These are phyloP conservation scores for Eupleurogrammus muticus DNA, from an alignment of 2,797 vertebrate species.

Conservation along the genomic window DNA sequence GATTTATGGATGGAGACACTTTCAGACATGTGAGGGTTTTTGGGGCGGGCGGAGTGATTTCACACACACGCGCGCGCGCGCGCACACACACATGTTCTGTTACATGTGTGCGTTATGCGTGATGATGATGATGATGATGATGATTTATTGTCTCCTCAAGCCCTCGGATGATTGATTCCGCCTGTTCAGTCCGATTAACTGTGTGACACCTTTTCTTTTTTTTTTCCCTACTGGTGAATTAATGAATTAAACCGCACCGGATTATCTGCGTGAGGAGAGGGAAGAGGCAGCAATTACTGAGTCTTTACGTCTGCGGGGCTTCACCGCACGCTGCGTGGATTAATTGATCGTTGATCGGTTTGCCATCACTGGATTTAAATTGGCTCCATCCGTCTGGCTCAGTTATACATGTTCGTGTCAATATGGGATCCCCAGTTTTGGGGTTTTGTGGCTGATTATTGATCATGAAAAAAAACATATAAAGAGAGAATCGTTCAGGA, in stretches of 20 bases:
- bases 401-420: not conserved
- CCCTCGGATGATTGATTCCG: constrained; percentile 57
- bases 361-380: not conserved
- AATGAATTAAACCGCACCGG: constrained; percentile 31
- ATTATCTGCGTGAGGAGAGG: constrained; percentile 1
- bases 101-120: constrained; percentile 12
- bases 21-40: constrained; percentile 30
- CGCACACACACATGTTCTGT: constrained; percentile 11
- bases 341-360: constrained; percentile 52
- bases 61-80: not conserved
- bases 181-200: constrained; percentile 44
- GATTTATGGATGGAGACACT: constrained; percentile 33
- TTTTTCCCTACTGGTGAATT: constrained; percentile 34
- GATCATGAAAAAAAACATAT: not conserved
- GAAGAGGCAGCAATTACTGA: constrained; percentile 26
- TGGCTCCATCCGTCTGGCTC: constrained; percentile 9
- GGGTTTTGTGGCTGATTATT: not conserved
- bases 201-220: constrained; percentile 44
- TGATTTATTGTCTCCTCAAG: constrained; percentile 38
- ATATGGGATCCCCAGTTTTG: not conserved
- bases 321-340: not conserved
- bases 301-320: constrained; percentile 35
- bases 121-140: not conserved
- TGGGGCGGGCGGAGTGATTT: constrained; percentile 48
- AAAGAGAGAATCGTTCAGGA: too few relatives aligned